Percentiles rank a stretch among this genome's conserved stretches.
Evolutionary conservation across 2,888 invertebrate species (phyloP).

Genomic region (Lottia scabra): DNA sequence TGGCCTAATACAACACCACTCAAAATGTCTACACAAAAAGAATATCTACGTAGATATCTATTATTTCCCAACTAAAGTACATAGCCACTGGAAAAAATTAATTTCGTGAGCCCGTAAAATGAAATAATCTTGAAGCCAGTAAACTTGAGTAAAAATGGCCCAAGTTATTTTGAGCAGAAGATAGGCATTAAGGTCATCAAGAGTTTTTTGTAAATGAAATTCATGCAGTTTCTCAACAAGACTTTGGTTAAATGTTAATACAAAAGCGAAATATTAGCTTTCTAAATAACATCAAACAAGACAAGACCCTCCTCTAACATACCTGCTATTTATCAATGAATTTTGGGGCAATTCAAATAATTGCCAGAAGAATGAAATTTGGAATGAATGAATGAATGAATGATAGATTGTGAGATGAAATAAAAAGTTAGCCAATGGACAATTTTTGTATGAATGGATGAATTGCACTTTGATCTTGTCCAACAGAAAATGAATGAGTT

Average conservation of each 20-base stretch:
- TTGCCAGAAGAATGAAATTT: no score
- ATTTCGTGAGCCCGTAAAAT: constrained; percentile 16
- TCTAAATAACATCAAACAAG: background rate
- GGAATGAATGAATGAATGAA: background rate
- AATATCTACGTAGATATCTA: no score
- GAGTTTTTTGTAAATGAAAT: no score
- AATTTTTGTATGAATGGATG: background rate
- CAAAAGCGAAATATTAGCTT: constrained; percentile 4
- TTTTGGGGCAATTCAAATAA: background rate
- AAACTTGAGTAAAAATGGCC: background rate
- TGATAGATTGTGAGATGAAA: background rate
- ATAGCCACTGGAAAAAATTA: constrained; percentile 1
- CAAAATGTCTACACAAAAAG: no score
- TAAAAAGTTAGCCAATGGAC: no score
- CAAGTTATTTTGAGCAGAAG: background rate
- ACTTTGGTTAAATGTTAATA: constrained; percentile 2
- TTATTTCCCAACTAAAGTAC: no score
- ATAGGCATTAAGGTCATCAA: no score
- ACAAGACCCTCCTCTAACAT: background rate
- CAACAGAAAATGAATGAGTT: constrained; percentile 1
- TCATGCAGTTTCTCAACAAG: constrained; percentile 1
- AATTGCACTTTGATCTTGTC: constrained; percentile 4
- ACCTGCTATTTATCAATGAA: background rate
- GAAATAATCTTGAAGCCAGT: constrained; percentile 34
- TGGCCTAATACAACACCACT: no score